Conservation (phyloP, 2,797 vertebrate species). For the Garrulus glandarius region DNA sequence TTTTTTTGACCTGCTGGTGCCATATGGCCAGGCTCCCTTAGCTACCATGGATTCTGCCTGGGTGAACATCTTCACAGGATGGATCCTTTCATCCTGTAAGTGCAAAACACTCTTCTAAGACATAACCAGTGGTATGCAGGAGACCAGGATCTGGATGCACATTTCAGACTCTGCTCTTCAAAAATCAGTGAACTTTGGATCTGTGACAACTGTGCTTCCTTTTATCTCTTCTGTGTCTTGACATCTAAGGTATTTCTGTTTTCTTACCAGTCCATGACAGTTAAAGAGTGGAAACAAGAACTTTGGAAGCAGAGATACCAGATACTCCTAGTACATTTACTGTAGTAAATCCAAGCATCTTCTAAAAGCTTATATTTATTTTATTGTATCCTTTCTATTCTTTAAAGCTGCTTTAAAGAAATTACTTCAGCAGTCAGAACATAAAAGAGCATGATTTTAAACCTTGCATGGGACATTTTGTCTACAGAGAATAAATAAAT, state of each 20-base stretch:
- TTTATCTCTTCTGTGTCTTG: neutral
- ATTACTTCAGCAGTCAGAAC: neutral
- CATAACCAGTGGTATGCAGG: neutral
- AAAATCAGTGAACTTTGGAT: neutral
- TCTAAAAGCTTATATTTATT: constrained; percentile 15
- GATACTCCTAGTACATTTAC: neutral
- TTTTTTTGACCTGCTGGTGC: neutral
- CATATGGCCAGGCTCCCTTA: neutral
- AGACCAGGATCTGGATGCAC: neutral
- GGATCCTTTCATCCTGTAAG: neutral
- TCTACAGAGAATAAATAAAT: neutral
- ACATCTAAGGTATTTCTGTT: neutral
- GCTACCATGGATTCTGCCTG: neutral
- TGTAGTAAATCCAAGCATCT: neutral
- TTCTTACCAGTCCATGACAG: neutral
- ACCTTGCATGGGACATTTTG: neutral
- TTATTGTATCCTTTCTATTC: neutral
- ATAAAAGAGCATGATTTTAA: constrained; percentile 5
- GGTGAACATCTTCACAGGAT: neutral
- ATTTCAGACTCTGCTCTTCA: neutral
- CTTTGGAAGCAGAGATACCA: neutral
- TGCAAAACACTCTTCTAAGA: neutral
- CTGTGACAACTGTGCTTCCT: neutral
- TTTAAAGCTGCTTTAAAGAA: constrained; percentile 36
- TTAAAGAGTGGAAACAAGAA: neutral